Evolutionary conservation across 2,113 vertebrate genomes (phyloP).

Genomic region (Ceratotherium simum): DNA sequence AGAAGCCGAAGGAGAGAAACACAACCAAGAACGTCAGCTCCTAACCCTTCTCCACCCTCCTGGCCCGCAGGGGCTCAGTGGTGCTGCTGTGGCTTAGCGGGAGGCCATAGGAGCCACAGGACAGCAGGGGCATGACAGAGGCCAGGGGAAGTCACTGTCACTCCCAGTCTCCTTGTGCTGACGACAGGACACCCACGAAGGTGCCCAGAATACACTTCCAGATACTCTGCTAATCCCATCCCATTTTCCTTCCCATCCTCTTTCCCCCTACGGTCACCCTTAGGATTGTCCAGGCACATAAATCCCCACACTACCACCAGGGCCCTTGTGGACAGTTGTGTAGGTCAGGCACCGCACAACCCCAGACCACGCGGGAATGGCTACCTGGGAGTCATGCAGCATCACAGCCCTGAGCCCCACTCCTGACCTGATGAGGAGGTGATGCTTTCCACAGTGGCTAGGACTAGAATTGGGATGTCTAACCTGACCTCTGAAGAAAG

Average conservation of each 20-base stretch:
- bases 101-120: neutral
- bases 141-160: neutral
- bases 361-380: fast-evolving
- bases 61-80: fast-evolving
- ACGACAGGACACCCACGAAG: neutral
- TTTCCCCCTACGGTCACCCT: neutral
- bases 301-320: too few species aligned
- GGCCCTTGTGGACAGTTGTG: fast-evolving
- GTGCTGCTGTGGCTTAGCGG: neutral
- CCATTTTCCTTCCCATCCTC: neutral
- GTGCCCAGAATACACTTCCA: neutral
- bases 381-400: fast-evolving
- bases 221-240: neutral
- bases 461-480: neutral
- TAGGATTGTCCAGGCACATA: neutral
- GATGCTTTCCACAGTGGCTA: neutral
- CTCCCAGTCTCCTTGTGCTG: fast-evolving
- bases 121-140: neutral
- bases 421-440: neutral
- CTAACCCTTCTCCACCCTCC: fast-evolving
- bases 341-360: neutral
- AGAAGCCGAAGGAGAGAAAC: conserved; percentile 73
- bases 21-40: neutral
- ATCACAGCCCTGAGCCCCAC: neutral
- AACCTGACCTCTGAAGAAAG: neutral